Conservation (phyloP, 2,113 vertebrate genomes). For the Microcebus murinus region DNA sequence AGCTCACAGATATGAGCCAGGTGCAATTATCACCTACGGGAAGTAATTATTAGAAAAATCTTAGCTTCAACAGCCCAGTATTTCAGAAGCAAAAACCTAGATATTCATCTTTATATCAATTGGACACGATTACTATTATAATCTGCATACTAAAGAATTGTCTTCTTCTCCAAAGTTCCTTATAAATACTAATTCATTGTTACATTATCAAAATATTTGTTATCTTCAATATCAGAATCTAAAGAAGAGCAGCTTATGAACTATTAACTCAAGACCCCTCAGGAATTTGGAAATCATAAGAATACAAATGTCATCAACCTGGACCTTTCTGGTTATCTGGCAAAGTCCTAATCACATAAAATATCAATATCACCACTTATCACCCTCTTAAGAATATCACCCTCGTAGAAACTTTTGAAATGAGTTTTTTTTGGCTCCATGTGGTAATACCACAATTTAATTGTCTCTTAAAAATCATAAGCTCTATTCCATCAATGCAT, state of each 20-base stretch:
- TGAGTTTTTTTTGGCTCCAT: background rate
- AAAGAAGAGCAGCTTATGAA: background rate
- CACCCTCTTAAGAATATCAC: background rate
- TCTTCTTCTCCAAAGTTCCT: background rate
- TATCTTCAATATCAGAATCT: background rate
- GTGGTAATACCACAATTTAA: background rate
- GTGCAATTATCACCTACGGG: background rate
- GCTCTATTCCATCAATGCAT: background rate
- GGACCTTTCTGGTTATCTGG: background rate
- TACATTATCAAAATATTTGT: background rate
- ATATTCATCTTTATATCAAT: background rate
- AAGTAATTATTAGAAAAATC: background rate
- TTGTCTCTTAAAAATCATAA: conserved; percentile 21
- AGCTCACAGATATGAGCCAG: background rate
- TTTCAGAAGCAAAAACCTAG: background rate
- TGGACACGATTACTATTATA: background rate
- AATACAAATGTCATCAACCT: background rate
- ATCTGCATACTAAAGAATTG: background rate
- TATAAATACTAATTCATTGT: background rate
- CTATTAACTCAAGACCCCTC: background rate
- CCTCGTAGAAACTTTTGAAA: background rate
- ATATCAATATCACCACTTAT: background rate
- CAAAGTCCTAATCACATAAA: background rate
- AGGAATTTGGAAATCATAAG: background rate
- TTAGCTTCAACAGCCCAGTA: background rate